Percentiles rank a stretch among this genome's conserved stretches.
These are phyloP conservation scores for Craseonycteris thonglongyai DNA, from an alignment of 2,113 vertebrate species.

Conservation along the genomic window DNA sequence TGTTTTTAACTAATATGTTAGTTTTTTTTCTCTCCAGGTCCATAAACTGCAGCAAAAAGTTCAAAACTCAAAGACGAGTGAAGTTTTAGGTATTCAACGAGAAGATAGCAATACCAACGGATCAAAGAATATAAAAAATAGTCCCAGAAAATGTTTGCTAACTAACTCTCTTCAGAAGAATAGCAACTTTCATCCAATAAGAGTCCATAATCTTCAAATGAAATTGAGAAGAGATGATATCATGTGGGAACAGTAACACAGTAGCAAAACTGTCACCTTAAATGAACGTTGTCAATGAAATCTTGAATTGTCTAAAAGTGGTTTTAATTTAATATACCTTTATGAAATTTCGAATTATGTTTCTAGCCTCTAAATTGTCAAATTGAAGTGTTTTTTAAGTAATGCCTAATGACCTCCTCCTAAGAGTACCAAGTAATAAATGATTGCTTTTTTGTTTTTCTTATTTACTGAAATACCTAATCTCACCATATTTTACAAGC, in stretches of 20 bases:
- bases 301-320: conserved; percentile 23
- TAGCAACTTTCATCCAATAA: conserved; percentile 79
- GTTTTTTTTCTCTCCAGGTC: conserved; percentile 77
- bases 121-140: conserved; percentile 65
- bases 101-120: conserved; percentile 55
- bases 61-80: conserved; percentile 72
- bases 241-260: conserved; percentile 83
- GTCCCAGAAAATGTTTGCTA: conserved; percentile 59
- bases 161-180: conserved; percentile 69
- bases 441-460: neutral
- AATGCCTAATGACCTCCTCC: neutral
- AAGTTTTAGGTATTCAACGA: conserved; percentile 26
- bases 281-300: conserved; percentile 47
- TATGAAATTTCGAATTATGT: conserved; percentile 61
- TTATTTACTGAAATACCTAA: conserved; percentile 15
- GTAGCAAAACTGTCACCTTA: neutral
- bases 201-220: conserved; percentile 83
- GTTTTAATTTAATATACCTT: conserved; percentile 47
- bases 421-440: conserved; percentile 23
- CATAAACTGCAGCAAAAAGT: conserved; percentile 79
- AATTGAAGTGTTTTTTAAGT: conserved; percentile 19
- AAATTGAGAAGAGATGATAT: conserved; percentile 84
- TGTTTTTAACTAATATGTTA: conserved; percentile 40
- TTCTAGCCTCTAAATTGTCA: conserved; percentile 40
- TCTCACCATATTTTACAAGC: neutral